phyloP scores from a whole-genome alignment of 2,113 vertebrate species.

The Cervus canadensis region DNA sequence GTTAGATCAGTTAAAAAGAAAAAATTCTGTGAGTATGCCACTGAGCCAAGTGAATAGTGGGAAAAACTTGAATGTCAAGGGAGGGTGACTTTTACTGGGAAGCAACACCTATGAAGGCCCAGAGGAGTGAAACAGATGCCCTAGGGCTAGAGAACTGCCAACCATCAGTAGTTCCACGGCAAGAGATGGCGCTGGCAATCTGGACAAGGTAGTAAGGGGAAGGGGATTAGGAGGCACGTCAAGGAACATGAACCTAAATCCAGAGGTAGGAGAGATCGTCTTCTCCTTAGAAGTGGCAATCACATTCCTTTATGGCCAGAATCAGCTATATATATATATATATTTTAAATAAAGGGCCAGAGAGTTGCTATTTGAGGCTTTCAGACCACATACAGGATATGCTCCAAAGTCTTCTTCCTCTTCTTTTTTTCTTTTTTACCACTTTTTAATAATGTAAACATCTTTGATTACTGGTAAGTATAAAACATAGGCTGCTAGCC shows the following conservation, averaged over 20 bases:
- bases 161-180: background rate
- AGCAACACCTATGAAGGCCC: background rate
- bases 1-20: background rate
- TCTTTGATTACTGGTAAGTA: background rate
- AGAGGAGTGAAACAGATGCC: rapidly evolving
- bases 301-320: background rate
- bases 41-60: background rate
- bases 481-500: background rate
- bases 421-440: background rate
- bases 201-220: background rate
- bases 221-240: background rate
- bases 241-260: background rate
- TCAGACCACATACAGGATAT: background rate
- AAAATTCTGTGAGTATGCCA: background rate
- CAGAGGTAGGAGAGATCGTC: background rate
- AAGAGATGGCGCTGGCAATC: background rate
- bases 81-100: background rate
- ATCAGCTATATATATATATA: background rate
- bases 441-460: background rate
- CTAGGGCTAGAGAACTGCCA: background rate
- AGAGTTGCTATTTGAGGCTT: background rate
- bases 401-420: background rate
- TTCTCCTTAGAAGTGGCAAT: background rate
- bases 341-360: background rate
- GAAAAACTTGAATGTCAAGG: background rate